Evolutionary conservation across 2,113 vertebrate species (phyloP).

Genomic region (Papio anubis): DNA sequence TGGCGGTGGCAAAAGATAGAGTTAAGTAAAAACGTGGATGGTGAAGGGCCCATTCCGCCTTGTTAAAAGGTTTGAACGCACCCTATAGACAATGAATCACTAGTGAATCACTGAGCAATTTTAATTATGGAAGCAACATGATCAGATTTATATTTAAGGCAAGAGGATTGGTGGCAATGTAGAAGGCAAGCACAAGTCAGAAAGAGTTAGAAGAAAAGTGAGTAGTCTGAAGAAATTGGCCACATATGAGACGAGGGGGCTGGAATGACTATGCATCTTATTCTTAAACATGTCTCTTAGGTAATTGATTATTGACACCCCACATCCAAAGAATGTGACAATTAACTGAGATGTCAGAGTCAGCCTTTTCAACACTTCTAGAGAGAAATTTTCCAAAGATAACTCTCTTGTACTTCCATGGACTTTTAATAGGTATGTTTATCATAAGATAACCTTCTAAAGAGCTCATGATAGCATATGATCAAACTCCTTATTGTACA

Average conservation of each 20-base stretch:
- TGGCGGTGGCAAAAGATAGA: neutral
- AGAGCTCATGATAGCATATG: neutral
- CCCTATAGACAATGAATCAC: neutral
- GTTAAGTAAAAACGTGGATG: neutral
- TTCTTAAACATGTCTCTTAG: neutral
- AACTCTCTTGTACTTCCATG: neutral
- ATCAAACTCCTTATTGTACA: neutral
- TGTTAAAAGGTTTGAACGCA: neutral
- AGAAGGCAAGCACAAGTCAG: neutral
- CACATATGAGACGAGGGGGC: neutral
- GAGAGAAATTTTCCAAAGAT: neutral
- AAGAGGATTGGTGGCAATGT: neutral
- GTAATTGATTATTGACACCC: neutral
- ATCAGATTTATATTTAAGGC: neutral
- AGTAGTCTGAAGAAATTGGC: neutral
- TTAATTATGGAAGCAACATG: neutral
- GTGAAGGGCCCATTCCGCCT: neutral
- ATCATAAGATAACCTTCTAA: neutral
- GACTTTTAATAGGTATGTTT: neutral
- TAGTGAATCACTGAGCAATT: neutral
- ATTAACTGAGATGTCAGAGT: neutral
- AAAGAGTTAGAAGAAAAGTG: neutral
- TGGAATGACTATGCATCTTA: neutral
- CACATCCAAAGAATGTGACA: neutral
- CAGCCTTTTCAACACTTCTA: neutral